Base-by-base conservation (phyloP, 1,140 invertebrate species). In the Rhyacophila brunnea region DNA sequence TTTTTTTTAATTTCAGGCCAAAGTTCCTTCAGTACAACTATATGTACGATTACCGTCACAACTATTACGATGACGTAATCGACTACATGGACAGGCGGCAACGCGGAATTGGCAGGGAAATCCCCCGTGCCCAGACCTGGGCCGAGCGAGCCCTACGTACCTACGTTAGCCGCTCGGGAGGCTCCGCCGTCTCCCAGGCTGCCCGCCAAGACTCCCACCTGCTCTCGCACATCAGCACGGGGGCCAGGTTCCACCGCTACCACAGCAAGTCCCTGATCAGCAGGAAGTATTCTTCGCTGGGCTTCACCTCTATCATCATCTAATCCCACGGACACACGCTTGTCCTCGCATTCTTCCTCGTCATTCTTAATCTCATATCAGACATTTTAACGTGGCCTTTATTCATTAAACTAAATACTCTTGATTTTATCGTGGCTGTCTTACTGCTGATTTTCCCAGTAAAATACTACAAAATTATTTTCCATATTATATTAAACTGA, bases 21-120 rank as follows among this genome's bases (percentile, higher is more conserved):
- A 83, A 85, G 67, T 86, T 87, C 74, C 82, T 90, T 5, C 87
- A 90, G 71, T 93, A 93, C 74, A 83, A 82, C 65, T 92, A 92
- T 68, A 79, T 91, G 68, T 90, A 90, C 73, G 86, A 91, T 68
- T 92, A 91, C 75, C 84, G 86, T 73, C 81, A 85, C 72, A 90
- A 89, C 73, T 93, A 93, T 72, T 93, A 93, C 71, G 83, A 92
- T 68, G 89, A 92, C 67, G 83, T 90, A 34, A 90, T 92, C 68
- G 86, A 88, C 64, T 92, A 87, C 73, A 74, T 93, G 72, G 86
- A 93, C 68, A 84, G 86, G 68, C 82, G 88, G 49, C 83, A 86
- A 68, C 80, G 80, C 60, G 90, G 90, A 1, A 70, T 88, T 19
- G 72, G 74, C 1, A 79, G 85, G 13, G 89, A 91, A 52, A 80